These are phyloP conservation scores for Spongia lamella DNA, from an alignment of 37 sponge, comb jelly and placozoan genomes.

Conservation along the genomic window DNA sequence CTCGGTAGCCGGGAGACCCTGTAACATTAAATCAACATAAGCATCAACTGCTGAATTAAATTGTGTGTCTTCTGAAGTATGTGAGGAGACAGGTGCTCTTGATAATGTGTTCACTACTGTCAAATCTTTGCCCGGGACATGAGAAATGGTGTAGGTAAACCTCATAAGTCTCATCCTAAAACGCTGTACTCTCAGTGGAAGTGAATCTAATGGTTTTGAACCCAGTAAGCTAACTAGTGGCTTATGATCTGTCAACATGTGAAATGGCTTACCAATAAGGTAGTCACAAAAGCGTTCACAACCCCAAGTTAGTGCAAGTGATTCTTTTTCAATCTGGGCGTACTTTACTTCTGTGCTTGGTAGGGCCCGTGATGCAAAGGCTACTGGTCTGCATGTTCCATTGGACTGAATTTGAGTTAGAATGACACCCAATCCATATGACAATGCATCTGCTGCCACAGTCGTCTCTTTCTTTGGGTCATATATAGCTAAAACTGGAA, in stretches of 20 bases:
- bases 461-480: not conserved
- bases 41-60: not conserved
- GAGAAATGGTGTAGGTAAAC: not conserved
- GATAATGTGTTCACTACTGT: not conserved
- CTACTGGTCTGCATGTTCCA: not conserved
- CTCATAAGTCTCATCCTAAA: conserved; percentile 7
- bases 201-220: not conserved
- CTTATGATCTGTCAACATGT: not conserved
- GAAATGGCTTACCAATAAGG: conserved; percentile 1
- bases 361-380: not conserved
- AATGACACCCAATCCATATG: not conserved
- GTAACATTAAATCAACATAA: not conserved
- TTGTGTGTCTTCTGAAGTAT: not conserved
- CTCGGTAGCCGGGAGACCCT: not conserved
- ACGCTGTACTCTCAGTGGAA: not conserved
- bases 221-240: not conserved
- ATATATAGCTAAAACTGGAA: not conserved
- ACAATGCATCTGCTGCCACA: not conserved
- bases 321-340: not conserved
- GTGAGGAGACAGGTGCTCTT: not conserved
- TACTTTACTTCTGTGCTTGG: not conserved
- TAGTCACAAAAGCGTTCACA: not conserved
- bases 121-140: no score
- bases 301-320: no score
- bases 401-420: not conserved